phyloP scores from a whole-genome alignment of 2,113 vertebrate species.

The Puntigrus tetrazona region DNA sequence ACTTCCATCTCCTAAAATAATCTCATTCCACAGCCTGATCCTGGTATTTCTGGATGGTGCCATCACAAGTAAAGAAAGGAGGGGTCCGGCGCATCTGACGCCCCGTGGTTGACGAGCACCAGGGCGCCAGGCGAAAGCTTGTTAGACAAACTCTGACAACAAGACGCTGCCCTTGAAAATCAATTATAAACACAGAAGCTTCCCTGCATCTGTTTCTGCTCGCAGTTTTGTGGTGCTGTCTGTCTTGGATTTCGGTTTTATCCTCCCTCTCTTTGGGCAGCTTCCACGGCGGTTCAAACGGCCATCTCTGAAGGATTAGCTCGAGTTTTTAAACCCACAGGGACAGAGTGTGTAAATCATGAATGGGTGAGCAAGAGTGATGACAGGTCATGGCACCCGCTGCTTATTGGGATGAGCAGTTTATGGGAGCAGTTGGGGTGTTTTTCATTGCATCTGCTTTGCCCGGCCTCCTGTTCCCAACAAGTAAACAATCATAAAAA shows the following conservation, averaged over 20 bases:
- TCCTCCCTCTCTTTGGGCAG: slow-evolving; percentile 18
- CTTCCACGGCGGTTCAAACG: slow-evolving; percentile 57
- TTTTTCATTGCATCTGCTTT: slow-evolving; percentile 37
- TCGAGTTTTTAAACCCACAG: slow-evolving; percentile 68
- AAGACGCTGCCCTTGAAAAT: slow-evolving; percentile 78
- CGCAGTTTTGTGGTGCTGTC: slow-evolving; percentile 61
- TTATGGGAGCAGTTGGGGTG: slow-evolving; percentile 65
- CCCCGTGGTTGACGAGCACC: slow-evolving; percentile 64
- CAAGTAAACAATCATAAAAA: slow-evolving; percentile 49
- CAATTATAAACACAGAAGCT: slow-evolving; percentile 74
- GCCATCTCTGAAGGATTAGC: slow-evolving; percentile 69
- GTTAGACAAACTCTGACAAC: slow-evolving; percentile 78
- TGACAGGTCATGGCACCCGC: slow-evolving; percentile 70
- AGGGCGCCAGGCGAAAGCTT: slow-evolving; percentile 71
- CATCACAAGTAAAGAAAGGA: slow-evolving; percentile 38
- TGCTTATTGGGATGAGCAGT: slow-evolving; percentile 65
- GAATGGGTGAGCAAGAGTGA: slow-evolving; percentile 66
- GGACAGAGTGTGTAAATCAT: slow-evolving; percentile 74
- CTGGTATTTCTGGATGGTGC: slow-evolving; percentile 59
- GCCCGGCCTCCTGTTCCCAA: slow-evolving; percentile 12
- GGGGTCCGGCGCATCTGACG: slow-evolving; percentile 47
- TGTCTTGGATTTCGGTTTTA: slow-evolving; percentile 56
- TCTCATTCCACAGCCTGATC: slow-evolving; percentile 60
- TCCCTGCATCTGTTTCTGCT: slow-evolving; percentile 75
- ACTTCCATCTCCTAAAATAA: slow-evolving; percentile 55